These are phyloP conservation scores for Aurelia sp. DNA, from an alignment of 30 jellyfish, hydroid and myxozoan genomes.

Conservation along the genomic window DNA sequence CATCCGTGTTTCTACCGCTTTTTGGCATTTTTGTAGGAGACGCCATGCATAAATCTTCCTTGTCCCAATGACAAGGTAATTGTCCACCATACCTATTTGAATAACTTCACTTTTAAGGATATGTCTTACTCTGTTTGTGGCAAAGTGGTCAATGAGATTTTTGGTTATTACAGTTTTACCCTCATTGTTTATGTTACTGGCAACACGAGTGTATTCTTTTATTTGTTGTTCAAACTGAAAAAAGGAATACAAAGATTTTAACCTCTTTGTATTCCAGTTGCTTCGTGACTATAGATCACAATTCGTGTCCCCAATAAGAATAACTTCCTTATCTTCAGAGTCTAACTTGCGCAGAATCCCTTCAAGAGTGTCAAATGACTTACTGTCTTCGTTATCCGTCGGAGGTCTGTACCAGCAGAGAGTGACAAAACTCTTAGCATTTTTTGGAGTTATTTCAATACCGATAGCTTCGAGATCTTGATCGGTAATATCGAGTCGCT, in stretches of 20 bases:
- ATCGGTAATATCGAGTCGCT: neutral
- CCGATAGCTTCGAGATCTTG: slow-evolving; percentile 11
- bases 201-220: slow-evolving; percentile 28
- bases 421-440: slow-evolving; percentile 8
- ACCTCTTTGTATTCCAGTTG: slow-evolving; percentile 26
- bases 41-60: slow-evolving; percentile 46
- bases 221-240: slow-evolving; percentile 20
- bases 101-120: slow-evolving; percentile 32
- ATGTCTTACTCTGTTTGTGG: slow-evolving; percentile 26
- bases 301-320: slow-evolving; percentile 24
- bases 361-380: slow-evolving; percentile 11
- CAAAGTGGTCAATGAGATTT: slow-evolving; percentile 37
- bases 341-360: slow-evolving; percentile 35
- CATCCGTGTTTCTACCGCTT: too few relatives aligned
- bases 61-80: slow-evolving; percentile 33
- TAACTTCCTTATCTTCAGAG: slow-evolving; percentile 35
- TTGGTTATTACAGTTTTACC: neutral
- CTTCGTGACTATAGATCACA: neutral
- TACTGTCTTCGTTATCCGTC: neutral
- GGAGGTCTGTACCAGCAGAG: slow-evolving; percentile 41
- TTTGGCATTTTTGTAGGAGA: too few relatives aligned
- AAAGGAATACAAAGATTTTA: slow-evolving; percentile 25
- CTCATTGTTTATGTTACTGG: slow-evolving; percentile 7
- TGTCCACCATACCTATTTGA: slow-evolving; percentile 34
- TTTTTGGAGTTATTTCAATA: slow-evolving; percentile 23